Percentiles rank a stretch among this genome's conserved stretches.
Evolutionary conservation across 2,888 invertebrate genomes (phyloP).

Genomic region (Cantharis rufa): DNA sequence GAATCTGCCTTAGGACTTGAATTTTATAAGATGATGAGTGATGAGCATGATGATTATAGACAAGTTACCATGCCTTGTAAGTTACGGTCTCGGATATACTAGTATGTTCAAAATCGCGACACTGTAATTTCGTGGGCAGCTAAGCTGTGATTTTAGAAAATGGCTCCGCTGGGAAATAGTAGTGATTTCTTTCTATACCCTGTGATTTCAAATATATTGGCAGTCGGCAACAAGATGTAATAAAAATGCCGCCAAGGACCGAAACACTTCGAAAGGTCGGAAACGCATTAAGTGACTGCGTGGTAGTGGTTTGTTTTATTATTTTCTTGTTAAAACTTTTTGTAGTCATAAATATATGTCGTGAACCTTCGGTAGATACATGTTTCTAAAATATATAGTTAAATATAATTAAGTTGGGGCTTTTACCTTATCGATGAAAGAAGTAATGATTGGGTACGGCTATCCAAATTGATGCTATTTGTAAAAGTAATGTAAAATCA

Average conservation of each 20-base stretch:
- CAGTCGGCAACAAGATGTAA: conserved; percentile 57
- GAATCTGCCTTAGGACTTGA: not conserved
- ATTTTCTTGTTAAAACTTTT: conserved; percentile 45
- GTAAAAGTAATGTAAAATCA: not conserved
- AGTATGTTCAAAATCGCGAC: conserved; percentile 43
- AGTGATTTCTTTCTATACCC: conserved; percentile 51
- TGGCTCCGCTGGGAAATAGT: conserved; percentile 54
- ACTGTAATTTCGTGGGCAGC: conserved; percentile 56
- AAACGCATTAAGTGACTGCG: conserved; percentile 42
- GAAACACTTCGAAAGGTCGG: conserved; percentile 39
- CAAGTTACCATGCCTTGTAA: conserved; percentile 32
- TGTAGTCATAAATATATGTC: conserved; percentile 27
- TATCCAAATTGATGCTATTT: conserved; percentile 1
- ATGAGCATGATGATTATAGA: conserved; percentile 31
- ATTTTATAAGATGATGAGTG: conserved; percentile 4
- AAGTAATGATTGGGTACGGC: not conserved
- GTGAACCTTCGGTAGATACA: conserved; percentile 2
- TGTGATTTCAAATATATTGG: conserved; percentile 59
- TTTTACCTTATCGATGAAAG: conserved; percentile 1
- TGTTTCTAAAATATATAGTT: not conserved
- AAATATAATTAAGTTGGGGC: not conserved
- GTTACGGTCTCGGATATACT: conserved; percentile 35
- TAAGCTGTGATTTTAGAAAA: conserved; percentile 56
- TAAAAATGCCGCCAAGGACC: conserved; percentile 46
- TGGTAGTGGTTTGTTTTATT: conserved; percentile 32